Evolutionary conservation across 1,140 invertebrate genomes (phyloP).

Genomic region (Brachionus paranguensis): DNA sequence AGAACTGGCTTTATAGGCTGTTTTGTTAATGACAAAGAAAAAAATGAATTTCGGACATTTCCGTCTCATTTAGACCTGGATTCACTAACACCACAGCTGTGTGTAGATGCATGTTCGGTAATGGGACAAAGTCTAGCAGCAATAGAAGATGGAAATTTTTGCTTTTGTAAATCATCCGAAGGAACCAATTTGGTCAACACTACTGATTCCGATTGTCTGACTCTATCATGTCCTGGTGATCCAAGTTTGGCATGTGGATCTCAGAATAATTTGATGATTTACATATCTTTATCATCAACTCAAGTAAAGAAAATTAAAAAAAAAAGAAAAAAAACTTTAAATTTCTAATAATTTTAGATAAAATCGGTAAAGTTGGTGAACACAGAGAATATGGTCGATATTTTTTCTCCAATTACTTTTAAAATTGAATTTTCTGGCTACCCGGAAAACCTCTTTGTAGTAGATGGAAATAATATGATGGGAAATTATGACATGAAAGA

Average conservation of each 20-base stretch:
- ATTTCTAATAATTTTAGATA: background rate
- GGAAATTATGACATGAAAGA: background rate
- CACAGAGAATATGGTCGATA: background rate
- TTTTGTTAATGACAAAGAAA: background rate
- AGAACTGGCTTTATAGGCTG: background rate
- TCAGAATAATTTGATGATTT: background rate
- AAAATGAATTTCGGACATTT: background rate
- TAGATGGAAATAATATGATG: background rate
- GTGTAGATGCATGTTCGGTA: background rate
- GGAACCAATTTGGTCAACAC: background rate
- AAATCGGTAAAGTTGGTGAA: background rate
- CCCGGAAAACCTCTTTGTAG: background rate
- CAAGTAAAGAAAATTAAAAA: background rate
- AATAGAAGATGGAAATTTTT: conserved; percentile 15
- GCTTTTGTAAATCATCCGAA: background rate
- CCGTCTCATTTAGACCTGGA: background rate
- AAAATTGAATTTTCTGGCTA: background rate
- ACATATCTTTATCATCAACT: background rate
- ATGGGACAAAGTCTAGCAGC: conserved; percentile 18
- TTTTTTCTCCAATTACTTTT: background rate
- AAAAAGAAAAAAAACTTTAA: too few relatives aligned
- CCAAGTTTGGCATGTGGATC: background rate
- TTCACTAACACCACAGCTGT: background rate
- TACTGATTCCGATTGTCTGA: background rate
- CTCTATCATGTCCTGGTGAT: background rate